phyloP scores from a whole-genome alignment of 2,888 invertebrate genomes.

The Dasysyrphus albostriatus region DNA sequence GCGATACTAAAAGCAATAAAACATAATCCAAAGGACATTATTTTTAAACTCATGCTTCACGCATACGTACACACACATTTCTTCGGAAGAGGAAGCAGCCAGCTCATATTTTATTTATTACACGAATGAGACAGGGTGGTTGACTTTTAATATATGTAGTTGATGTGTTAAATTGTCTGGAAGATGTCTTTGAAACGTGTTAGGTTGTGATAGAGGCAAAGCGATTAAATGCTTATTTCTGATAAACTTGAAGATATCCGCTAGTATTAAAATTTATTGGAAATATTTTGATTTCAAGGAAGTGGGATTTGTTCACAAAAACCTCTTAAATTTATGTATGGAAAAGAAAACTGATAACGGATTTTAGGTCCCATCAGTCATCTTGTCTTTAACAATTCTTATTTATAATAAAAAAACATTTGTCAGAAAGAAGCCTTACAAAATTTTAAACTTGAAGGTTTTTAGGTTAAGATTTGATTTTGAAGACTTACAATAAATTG shows the following conservation, averaged over 20 bases:
- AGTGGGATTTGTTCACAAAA: no score
- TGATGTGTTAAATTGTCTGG: slow-evolving; percentile 64
- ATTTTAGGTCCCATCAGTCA: no score
- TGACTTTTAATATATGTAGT: background rate
- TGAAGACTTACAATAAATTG: no score
- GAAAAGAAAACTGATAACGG: no score
- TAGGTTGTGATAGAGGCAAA: slow-evolving; percentile 34
- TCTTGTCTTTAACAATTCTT: no score
- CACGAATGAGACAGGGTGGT: slow-evolving; percentile 17
- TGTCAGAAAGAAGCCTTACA: no score
- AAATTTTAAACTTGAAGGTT: no score
- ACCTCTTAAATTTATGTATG: no score
- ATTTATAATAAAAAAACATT: no score
- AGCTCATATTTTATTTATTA: slow-evolving; percentile 23
- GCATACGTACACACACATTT: slow-evolving; percentile 2
- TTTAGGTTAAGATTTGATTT: no score
- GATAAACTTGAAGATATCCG: slow-evolving; percentile 1
- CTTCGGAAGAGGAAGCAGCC: background rate
- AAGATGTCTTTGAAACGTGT: slow-evolving; percentile 51
- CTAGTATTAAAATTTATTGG: background rate
- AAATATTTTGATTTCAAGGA: background rate
- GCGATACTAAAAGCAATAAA: slow-evolving; percentile 30
- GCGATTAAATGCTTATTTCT: slow-evolving; percentile 5
- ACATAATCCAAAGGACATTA: slow-evolving; percentile 52
- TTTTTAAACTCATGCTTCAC: slow-evolving; percentile 48